These are phyloP conservation scores for Antechinus stuartii DNA, from an alignment of 2,113 vertebrate genomes.

Conservation along the genomic window DNA sequence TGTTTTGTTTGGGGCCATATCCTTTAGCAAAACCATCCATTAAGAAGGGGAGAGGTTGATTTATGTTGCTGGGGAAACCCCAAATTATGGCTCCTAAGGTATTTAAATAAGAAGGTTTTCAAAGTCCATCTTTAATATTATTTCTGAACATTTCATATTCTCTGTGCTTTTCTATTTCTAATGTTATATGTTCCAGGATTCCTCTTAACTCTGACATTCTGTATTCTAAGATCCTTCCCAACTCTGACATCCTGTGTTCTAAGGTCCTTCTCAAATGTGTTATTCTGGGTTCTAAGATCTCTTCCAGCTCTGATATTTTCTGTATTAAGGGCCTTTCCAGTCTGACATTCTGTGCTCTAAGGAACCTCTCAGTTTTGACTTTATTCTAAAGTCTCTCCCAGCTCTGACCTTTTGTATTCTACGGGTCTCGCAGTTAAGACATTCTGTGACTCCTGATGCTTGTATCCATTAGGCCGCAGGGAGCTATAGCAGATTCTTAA, in stretches of 20 bases:
- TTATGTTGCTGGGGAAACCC: not conserved
- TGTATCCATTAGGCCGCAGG: not conserved
- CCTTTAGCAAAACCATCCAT: not conserved
- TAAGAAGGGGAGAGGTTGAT: not conserved
- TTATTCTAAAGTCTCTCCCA: not conserved
- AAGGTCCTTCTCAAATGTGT: not conserved
- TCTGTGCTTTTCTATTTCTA: no score
- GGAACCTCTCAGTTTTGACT: not conserved
- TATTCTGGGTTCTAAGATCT: not conserved
- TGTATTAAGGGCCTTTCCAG: no score
- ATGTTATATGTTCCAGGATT: no score
- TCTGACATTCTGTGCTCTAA: not conserved
- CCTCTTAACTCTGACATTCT: no score
- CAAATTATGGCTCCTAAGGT: not conserved
- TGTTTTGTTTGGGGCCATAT: not conserved
- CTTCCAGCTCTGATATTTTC: not conserved
- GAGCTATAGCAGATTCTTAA: not conserved
- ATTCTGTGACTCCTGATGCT: not conserved
- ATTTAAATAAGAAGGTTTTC: not conserved
- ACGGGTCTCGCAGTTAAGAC: not conserved
- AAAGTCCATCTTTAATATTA: not conserved
- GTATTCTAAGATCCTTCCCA: no score
- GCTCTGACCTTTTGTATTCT: not conserved
- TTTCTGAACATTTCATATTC: no score
- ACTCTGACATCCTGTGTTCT: no score